phyloP scores from a whole-genome alignment of 2,797 vertebrate species.

The Kryptopterus vitreolus region DNA sequence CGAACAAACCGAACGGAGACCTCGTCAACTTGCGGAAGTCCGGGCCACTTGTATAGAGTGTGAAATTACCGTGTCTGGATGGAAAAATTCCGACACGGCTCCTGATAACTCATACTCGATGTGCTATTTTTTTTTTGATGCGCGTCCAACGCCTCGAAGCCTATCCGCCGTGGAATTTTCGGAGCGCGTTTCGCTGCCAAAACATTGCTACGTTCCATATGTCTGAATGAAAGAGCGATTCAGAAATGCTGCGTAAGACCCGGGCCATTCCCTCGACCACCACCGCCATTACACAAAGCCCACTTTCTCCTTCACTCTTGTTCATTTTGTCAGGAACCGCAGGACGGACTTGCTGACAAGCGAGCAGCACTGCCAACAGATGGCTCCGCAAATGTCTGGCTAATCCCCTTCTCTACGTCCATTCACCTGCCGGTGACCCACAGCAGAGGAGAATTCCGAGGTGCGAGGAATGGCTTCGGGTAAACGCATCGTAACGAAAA shows the following conservation, averaged over 20 bases:
- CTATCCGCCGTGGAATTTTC: not conserved
- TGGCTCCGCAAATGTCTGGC: not conserved
- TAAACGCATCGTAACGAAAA: constrained; percentile 27
- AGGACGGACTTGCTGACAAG: constrained; percentile 27
- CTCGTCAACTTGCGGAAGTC: not conserved
- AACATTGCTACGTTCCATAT: not conserved
- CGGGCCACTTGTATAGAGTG: not conserved
- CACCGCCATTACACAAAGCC: too few relatives aligned
- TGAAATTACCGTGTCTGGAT: not conserved
- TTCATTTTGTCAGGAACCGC: constrained; percentile 2
- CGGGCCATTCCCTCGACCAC: too few relatives aligned
- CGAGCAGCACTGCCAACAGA: constrained; percentile 24
- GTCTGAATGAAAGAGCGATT: constrained; percentile 23
- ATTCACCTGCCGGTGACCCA: constrained; percentile 39
- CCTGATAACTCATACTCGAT: not conserved
- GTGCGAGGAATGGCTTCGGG: not conserved
- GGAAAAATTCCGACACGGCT: constrained; percentile 2
- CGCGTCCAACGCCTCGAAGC: constrained; percentile 1
- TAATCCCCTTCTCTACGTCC: constrained; percentile 18
- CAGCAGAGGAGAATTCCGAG: constrained; percentile 7
- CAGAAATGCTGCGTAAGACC: not conserved
- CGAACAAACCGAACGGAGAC: not conserved
- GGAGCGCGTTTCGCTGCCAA: constrained; percentile 1
- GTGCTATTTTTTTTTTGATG: not conserved
- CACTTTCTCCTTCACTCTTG: not conserved